Conservation (phyloP, 2,113 vertebrate species). For the Pterophyllum scalare region DNA sequence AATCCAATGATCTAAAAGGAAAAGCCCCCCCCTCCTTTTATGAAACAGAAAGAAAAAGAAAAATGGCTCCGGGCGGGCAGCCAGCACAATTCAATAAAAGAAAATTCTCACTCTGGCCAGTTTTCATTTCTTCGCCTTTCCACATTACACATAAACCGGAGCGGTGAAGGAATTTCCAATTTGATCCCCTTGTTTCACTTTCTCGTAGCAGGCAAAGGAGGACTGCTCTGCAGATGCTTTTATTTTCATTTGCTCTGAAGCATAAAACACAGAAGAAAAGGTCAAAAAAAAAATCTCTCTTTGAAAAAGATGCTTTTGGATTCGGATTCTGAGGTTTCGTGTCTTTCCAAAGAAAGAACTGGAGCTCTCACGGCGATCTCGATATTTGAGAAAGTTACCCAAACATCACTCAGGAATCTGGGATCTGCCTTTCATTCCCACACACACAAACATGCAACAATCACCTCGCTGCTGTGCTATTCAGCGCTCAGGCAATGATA, state of each 20-base stretch:
- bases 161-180: constrained; percentile 42
- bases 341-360: neutral
- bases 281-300: neutral
- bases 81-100: constrained; percentile 67
- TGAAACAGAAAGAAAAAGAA: constrained; percentile 61
- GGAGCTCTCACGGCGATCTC: neutral
- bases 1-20: constrained; percentile 62
- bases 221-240: neutral
- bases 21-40: constrained; percentile 40
- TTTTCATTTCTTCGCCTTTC: constrained; percentile 50
- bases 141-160: constrained; percentile 19
- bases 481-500: constrained; percentile 60
- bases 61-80: constrained; percentile 59
- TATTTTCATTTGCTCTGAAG: neutral
- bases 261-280: neutral
- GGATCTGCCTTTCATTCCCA: constrained; percentile 40
- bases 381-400: constrained; percentile 21
- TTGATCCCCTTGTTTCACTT: constrained; percentile 12
- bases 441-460: constrained; percentile 46
- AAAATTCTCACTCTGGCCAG: constrained; percentile 42
- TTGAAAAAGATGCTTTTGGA: neutral
- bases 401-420: constrained; percentile 56
- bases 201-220: neutral
- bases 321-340: neutral
- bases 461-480: constrained; percentile 55